Conservation (phyloP, 2,888 invertebrate species). For the Megastigmus dorsalis region DNA sequence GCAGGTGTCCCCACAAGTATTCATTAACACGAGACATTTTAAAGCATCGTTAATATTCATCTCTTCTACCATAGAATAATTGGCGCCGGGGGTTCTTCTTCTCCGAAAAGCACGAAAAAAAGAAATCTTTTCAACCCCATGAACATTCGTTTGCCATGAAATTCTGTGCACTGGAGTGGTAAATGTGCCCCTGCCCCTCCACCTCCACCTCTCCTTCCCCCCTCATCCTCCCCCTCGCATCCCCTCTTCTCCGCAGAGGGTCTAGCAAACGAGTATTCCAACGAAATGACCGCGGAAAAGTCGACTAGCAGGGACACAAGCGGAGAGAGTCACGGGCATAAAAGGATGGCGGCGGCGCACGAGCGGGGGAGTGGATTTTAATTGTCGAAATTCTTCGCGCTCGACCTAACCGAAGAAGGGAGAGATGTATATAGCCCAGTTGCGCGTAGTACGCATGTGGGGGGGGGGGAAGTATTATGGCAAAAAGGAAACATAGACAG, state of each 20-base stretch:
- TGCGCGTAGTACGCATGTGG: neutral
- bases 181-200: constrained; percentile 19
- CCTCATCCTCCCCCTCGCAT: too few species aligned
- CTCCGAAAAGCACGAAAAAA: constrained; percentile 6
- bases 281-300: constrained; percentile 37
- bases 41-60: constrained; percentile 52
- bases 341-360: neutral
- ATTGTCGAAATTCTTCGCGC: constrained; percentile 63
- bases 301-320: neutral
- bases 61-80: constrained; percentile 33
- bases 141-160: constrained; percentile 34
- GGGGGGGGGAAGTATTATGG: too few species aligned
- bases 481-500: too few species aligned
- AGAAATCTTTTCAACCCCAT: neutral
- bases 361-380: constrained; percentile 57
- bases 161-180: constrained; percentile 24
- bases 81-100: constrained; percentile 12
- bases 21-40: constrained; percentile 50
- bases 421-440: neutral
- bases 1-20: constrained; percentile 44
- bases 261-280: neutral
- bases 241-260: too few species aligned
- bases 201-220: too few species aligned
- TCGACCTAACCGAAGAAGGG: constrained; percentile 21
- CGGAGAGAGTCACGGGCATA: neutral